Base-by-base conservation (phyloP, 2,888 invertebrate genomes). In the Erebia ligea region DNA sequence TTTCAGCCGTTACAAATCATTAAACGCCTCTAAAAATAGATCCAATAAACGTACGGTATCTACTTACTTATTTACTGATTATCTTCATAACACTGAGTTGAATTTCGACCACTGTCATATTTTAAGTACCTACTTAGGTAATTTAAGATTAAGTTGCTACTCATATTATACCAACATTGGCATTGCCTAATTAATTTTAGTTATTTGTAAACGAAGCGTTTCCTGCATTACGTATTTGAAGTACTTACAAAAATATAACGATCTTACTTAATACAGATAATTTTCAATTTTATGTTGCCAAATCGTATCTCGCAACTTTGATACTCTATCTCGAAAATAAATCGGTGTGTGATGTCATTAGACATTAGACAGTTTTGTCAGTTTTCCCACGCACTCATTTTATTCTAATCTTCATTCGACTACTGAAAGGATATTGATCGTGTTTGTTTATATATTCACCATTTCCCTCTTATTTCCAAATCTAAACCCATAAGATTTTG, bases 141-240 rank as follows among this genome's bases (percentile, higher is more conserved):
- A 50, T 50, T 50, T 50, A 5, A 50, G n/a, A 50, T 50, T 50
- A 50, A 45, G 45, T 45, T 45, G 13, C 1, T 50, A 15, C 50
- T 1, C 50, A 50, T 54, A 54, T 21, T 21, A 21, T 21, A 10
- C 56, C 8, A 6, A 21, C 21, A 56, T 56, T 56, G 56, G 13
- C 13, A 56, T 56, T 56, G 56, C 21, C 25, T 25, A 56, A 56
- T 48, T 9, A 3, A 40, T 59, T 4, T 34, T 52, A 25, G 17
- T 42, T 62, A 62, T 62, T 62, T 62, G 61, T 13, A 21, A 62
- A 62, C 62, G 19, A 48, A 62, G 15, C 45, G 48, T 54, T 52
- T 64, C 64, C 64, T 64, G 64, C 8, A 64, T 64, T 64, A 64
- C 54, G 52, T 17, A 64, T 21, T 19, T 45, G 52, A 58, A 17